Evolutionary conservation across 2,888 invertebrate species (phyloP), one percentile per base, ranked within the genome.

Genomic region (Sipha maydis): DNA sequence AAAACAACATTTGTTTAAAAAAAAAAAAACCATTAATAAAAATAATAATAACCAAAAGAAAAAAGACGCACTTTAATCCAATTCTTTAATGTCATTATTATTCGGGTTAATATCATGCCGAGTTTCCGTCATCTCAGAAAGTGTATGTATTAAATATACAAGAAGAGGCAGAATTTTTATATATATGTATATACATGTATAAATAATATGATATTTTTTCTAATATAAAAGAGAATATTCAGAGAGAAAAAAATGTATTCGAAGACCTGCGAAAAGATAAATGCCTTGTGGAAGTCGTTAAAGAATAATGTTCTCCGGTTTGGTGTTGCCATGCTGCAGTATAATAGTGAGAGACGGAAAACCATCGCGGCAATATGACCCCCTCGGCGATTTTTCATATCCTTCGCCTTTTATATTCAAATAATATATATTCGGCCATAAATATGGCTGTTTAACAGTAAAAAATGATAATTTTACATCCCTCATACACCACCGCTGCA

Each of bases 381-480:
- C 85, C 86, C 86, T 80, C 80, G 80, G 61, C 86, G 86, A 88
- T 88, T 88, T 88, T 80, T 88, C 86, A 88, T 88, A 88, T 88
- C 86, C 86, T 85, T 77, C 85, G 85, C 77, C 84, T 88, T 88
- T 88, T 88, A 88, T 88, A 88, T 88, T 88, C 86, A 88, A 88
- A 88, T 88, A 88, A 88, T 88, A 88, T 88, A 88, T 88, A 88
- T 88, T 88, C 80, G 80, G 86, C 75, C 73, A 88, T 88, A 88
- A 88, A 88, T 88, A 88, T 88, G 86, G 86, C 86, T 88, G 86
- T 88, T 88, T 88, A 88, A 88, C 86, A 88, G 86, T 88, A 88
- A 88, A 88, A 88, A 88, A 88, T 88, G 86, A 88, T 88, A 88
- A 88, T 88, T 80, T 80, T 88, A 41, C 80, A 28, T 7, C 69